Evolutionary conservation across 2,888 invertebrate genomes (phyloP).

Genomic region (Lordiphosa andalusiaca): DNA sequence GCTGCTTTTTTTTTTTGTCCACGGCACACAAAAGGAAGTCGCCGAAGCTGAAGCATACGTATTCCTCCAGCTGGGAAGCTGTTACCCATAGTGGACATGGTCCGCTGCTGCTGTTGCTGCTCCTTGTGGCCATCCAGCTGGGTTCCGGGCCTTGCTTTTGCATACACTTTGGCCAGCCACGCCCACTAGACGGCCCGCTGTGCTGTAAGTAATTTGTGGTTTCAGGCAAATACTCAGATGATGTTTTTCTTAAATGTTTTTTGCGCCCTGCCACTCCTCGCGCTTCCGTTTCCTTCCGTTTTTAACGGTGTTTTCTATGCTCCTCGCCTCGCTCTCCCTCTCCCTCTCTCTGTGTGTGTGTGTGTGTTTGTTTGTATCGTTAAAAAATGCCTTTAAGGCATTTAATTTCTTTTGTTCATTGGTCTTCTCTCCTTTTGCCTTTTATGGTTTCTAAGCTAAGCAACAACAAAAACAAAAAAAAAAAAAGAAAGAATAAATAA

Average conservation of each 20-base stretch:
- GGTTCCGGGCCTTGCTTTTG: slow-evolving; percentile 46
- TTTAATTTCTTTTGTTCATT: slow-evolving; percentile 73
- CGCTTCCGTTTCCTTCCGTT: slow-evolving; percentile 17
- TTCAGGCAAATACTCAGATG: slow-evolving; percentile 73
- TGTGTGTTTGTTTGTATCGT: slow-evolving; percentile 51
- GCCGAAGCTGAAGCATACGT: slow-evolving; percentile 2
- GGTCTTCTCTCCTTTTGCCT: slow-evolving; percentile 49
- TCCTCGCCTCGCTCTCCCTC: slow-evolving; percentile 16
- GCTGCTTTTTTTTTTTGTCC: slow-evolving; percentile 21
- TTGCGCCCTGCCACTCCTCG: slow-evolving; percentile 35
- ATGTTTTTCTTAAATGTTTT: slow-evolving; percentile 74
- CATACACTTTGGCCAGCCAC: slow-evolving; percentile 48
- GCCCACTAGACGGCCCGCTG: slow-evolving; percentile 66
- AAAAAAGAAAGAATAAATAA: not conserved
- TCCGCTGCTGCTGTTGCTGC: slow-evolving; percentile 24
- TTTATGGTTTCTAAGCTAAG: slow-evolving; percentile 26
- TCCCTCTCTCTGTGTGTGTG: too few relatives aligned
- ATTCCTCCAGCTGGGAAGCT: slow-evolving; percentile 16
- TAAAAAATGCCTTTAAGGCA: slow-evolving; percentile 73
- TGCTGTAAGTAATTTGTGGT: slow-evolving; percentile 75
- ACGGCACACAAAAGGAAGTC: slow-evolving; percentile 3
- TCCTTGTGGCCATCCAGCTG: slow-evolving; percentile 22
- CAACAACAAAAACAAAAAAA: too few relatives aligned
- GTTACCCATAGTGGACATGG: slow-evolving; percentile 48
- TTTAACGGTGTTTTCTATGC: slow-evolving; percentile 30